phyloP scores from a whole-genome alignment of 2,888 invertebrate genomes.

The Lumbricus terrestris region DNA sequence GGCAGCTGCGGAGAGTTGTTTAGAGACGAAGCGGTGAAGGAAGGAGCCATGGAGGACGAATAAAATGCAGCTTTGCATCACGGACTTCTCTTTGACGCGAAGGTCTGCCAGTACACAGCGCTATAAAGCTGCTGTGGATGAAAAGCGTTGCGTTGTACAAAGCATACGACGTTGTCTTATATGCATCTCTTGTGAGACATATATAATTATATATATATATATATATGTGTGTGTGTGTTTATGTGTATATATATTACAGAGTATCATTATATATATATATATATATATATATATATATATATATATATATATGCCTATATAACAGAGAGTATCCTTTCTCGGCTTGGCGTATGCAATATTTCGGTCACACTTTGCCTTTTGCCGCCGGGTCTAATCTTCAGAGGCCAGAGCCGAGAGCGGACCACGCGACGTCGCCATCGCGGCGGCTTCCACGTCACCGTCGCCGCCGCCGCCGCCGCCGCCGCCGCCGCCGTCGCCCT shows the following conservation, averaged over 20 bases:
- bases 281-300: not conserved
- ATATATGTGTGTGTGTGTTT: not conserved
- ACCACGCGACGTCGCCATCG: not conserved
- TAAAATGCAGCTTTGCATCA: not conserved
- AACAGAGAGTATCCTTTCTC: not conserved
- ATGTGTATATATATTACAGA: not conserved
- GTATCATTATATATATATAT: not conserved
- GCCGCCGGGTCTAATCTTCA: not conserved
- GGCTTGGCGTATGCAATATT: not conserved
- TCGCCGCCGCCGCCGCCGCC: not conserved
- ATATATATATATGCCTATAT: not conserved
- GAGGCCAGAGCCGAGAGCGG: not conserved
- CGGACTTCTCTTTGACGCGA: not conserved
- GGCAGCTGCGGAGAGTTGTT: not conserved
- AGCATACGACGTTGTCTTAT: slow-evolving; percentile 13
- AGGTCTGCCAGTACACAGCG: slow-evolving; percentile 17
- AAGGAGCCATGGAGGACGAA: not conserved
- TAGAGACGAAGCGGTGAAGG: not conserved
- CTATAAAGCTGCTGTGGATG: slow-evolving; percentile 9
- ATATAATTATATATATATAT: not conserved
- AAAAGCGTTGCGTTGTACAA: not conserved
- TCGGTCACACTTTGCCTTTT: not conserved
- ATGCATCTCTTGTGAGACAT: slow-evolving; percentile 14
- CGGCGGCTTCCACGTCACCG: no score
- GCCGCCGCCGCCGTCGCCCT: not conserved